Evolutionary conservation across 1,140 invertebrate species (phyloP), one percentile per base, ranked within the genome.

Genomic region (Stegodyphus mimosarum): DNA sequence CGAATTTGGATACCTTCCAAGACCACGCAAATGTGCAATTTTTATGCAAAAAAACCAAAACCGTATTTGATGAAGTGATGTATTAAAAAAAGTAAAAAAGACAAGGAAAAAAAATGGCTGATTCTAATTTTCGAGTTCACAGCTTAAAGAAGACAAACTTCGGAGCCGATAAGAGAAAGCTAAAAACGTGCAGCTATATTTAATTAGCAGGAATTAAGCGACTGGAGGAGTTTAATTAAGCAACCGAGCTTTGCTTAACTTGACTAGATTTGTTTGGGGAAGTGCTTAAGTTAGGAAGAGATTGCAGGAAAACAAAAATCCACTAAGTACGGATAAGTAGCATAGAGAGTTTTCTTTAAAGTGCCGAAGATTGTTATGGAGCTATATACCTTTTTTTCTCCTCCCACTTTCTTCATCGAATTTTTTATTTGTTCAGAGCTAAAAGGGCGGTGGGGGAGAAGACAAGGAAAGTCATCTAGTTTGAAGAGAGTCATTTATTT

Each of bases 201-300:
- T 84, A 84, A 84, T 84, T 84, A 84, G 81, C 49, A 50, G 48
- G 81, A 84, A 84, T 84, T 75, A 84, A 84, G 60, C 63, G 73
- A 66, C 55, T 11, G 55, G 64, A 67, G n/a, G 7, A 60, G 18
- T 84, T 84, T 84, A 84, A 84, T 84, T 84, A 84, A 84, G 73
- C 75, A 55, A 55, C 48, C 49, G 50, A 50, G 15, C 52, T 50
- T 69, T 55, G 70, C 69, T 66, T 74, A 83, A 74, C 71, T 51
- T 50, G 13, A 74, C 70, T 51, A 50, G 73, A 84, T 84, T 84
- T 84, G 81, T 84, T 84, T 84, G 60, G 51, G 18, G 9, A 84
- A 84, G 73, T n/a, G 66, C 73, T 76, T 83, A 52, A 63, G 51
- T 60, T 60, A 60, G 48, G 48, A 67, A 48, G 67, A 13, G 33